These are phyloP conservation scores for Agraylea sexmaculata DNA, from an alignment of 1,140 invertebrate species.

Conservation along the genomic window DNA sequence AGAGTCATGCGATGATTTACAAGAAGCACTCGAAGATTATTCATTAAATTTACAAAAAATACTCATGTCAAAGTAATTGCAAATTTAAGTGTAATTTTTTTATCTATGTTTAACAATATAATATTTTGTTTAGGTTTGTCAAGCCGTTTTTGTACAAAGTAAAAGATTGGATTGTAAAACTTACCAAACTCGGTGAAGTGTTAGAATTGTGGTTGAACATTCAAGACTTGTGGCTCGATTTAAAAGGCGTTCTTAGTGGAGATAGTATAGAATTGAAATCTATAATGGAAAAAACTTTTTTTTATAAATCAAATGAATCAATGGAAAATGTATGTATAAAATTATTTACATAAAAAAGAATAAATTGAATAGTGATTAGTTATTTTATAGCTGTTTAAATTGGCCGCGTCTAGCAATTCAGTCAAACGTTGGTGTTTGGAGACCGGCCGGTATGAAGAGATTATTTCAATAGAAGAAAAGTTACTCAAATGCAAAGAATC, in stretches of 20 bases:
- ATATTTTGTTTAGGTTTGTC: conserved; percentile 50
- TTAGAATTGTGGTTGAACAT: conserved; percentile 75
- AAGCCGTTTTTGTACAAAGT: conserved; percentile 72
- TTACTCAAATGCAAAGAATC: conserved; percentile 86
- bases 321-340: too few relatives aligned
- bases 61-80: conserved; percentile 62
- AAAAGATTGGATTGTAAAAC: conserved; percentile 70
- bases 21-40: conserved; percentile 74
- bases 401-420: too few relatives aligned
- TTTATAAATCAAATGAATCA: too few relatives aligned
- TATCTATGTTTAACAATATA: conserved; percentile 2
- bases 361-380: too few relatives aligned
- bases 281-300: too few relatives aligned
- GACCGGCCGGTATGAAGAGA: conserved; percentile 58
- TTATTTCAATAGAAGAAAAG: conserved; percentile 56
- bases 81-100: conserved; percentile 5
- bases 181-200: conserved; percentile 72
- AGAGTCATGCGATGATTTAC: conserved; percentile 69
- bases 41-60: conserved; percentile 83
- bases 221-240: conserved; percentile 80
- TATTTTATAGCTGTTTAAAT: too few relatives aligned
- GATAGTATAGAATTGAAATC: too few relatives aligned
- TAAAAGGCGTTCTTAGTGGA: conserved; percentile 83
- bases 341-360: too few relatives aligned
- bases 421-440: conserved; percentile 63